Conservation (phyloP, 2,113 vertebrate species). For the Oplegnathus fasciatus region DNA sequence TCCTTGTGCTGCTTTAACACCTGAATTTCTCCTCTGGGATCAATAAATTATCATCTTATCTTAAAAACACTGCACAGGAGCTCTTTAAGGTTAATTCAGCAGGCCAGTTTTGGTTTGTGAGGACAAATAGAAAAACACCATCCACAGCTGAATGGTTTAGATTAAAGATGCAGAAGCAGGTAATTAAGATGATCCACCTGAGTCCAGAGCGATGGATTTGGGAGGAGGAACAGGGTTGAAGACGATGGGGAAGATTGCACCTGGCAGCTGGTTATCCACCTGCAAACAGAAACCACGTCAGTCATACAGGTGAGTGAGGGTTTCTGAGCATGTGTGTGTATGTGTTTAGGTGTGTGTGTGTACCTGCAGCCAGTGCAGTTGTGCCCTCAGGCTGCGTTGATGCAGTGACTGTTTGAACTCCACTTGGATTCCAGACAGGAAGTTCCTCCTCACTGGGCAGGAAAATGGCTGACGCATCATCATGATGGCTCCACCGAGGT, state of each 20-base stretch:
- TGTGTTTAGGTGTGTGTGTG: background rate
- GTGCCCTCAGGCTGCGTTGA: slow-evolving; percentile 93
- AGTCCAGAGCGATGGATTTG: slow-evolving; percentile 95
- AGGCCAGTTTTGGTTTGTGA: background rate
- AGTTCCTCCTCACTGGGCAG: slow-evolving; percentile 91
- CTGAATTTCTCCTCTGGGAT: too few relatives aligned
- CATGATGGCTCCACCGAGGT: slow-evolving; percentile 89
- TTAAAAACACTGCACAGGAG: background rate
- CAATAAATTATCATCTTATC: too few relatives aligned
- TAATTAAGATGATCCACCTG: slow-evolving; percentile 84
- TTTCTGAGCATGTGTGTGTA: background rate
- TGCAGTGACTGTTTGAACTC: slow-evolving; percentile 95
- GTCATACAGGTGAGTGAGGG: background rate
- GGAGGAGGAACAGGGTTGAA: slow-evolving; percentile 98
- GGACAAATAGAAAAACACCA: background rate
- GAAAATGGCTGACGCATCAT: slow-evolving; percentile 89
- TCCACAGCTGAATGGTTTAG: background rate
- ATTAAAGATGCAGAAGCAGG: background rate
- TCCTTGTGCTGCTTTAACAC: too few relatives aligned
- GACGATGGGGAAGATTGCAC: slow-evolving; percentile 94
- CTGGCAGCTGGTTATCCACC: slow-evolving; percentile 96
- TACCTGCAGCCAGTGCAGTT: slow-evolving; percentile 97
- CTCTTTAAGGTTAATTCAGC: background rate
- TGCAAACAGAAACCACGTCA: slow-evolving; percentile 54
- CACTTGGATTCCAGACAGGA: slow-evolving; percentile 93